Conservation (phyloP, 2,888 invertebrate species). For the Tetragnatha montana region DNA sequence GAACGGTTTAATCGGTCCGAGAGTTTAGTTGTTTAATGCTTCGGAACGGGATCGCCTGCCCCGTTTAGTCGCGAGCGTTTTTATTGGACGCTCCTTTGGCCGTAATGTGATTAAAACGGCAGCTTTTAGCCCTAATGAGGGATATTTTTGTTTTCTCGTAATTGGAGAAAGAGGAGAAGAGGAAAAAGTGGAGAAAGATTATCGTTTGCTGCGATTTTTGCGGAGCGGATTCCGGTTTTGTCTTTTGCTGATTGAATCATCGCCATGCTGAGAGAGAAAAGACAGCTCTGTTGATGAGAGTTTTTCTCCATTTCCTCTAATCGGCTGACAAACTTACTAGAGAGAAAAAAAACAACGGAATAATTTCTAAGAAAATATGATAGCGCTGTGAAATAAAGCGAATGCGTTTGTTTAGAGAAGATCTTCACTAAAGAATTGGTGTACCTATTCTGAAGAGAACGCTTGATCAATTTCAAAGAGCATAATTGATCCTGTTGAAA, state of each 20-base stretch:
- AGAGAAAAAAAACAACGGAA: too few species aligned
- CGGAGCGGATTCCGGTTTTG: background rate
- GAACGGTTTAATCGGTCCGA: slow-evolving; percentile 65
- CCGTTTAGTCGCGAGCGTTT: slow-evolving; percentile 51
- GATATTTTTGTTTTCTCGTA: slow-evolving; percentile 21
- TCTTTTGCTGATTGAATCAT: background rate
- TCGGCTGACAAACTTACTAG: too few species aligned
- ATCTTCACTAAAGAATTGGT: too few species aligned
- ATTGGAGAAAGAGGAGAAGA: background rate
- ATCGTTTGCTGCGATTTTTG: background rate
- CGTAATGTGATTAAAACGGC: slow-evolving; percentile 50
- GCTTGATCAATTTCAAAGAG: too few species aligned
- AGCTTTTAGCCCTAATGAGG: slow-evolving; percentile 20
- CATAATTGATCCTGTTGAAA: too few species aligned
- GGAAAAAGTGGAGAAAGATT: background rate
- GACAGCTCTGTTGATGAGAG: too few species aligned
- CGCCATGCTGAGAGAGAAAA: too few species aligned
- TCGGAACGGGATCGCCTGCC: slow-evolving; percentile 59
- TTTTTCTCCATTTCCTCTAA: too few species aligned
- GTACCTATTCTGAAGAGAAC: too few species aligned
- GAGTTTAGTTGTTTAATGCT: slow-evolving; percentile 71
- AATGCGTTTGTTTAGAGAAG: too few species aligned
- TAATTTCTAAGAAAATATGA: too few species aligned
- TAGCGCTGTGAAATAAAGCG: too few species aligned
- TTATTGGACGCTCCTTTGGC: slow-evolving; percentile 35